Percentiles rank a stretch among this genome's conserved stretches.
These are phyloP conservation scores for Channa striata DNA, from an alignment of 2,797 vertebrate species.

Conservation along the genomic window DNA sequence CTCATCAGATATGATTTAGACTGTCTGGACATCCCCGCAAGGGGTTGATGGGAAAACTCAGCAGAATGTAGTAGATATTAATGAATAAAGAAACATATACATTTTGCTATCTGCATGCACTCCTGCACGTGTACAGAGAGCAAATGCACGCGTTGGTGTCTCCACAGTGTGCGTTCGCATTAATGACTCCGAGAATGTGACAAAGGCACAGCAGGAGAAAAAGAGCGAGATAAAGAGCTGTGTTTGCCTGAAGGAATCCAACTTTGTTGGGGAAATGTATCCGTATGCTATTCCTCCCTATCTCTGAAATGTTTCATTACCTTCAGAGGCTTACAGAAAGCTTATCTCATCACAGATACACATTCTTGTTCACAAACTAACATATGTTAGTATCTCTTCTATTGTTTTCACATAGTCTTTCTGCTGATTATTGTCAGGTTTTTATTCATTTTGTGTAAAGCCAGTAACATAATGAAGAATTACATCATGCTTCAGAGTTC, in stretches of 20 bases:
- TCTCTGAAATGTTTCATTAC: conserved; percentile 59
- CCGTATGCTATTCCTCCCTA: conserved; percentile 28
- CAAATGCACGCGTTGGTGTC: conserved; percentile 57
- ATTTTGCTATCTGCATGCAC: conserved; percentile 37
- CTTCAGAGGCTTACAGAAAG: conserved; percentile 44
- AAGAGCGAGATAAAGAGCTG: conserved; percentile 57
- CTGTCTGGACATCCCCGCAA: conserved; percentile 68
- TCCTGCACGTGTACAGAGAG: conserved; percentile 44
- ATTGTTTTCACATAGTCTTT: conserved; percentile 45
- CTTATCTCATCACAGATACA: conserved; percentile 65
- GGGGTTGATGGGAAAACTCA: conserved; percentile 75
- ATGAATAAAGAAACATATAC: conserved; percentile 51
- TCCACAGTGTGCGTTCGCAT: conserved; percentile 60
- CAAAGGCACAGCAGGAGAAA: conserved; percentile 69
- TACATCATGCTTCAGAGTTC: conserved; percentile 18
- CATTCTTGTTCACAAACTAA: conserved; percentile 34
- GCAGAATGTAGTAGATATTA: conserved; percentile 60
- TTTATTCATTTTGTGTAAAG: conserved; percentile 44
- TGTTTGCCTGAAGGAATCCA: conserved; percentile 70
- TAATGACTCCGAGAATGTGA: conserved; percentile 64
- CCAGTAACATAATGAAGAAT: conserved; percentile 24
- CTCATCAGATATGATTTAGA: conserved; percentile 70
- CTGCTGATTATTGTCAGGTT: conserved; percentile 52
- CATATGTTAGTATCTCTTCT: conserved; percentile 59
- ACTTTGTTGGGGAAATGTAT: conserved; percentile 62